Percentiles rank a stretch among this genome's conserved stretches.
Conservation (phyloP, 2,797 vertebrate species). For the Phalloptychus januarius region DNA sequence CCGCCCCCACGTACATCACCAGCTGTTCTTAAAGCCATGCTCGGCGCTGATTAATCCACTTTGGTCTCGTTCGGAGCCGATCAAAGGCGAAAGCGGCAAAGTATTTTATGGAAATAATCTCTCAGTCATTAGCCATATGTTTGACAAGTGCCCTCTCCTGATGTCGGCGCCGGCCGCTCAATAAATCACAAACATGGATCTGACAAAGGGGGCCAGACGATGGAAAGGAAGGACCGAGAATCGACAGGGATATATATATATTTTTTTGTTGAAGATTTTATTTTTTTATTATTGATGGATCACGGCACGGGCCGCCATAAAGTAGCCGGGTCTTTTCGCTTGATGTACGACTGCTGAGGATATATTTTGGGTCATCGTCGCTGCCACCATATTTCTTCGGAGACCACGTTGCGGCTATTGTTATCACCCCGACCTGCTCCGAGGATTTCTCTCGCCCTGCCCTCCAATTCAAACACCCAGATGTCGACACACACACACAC, state of each 20-base stretch:
- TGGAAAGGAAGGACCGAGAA: constrained; percentile 62
- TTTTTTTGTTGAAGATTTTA: too few relatives aligned
- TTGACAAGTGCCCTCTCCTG: constrained; percentile 74
- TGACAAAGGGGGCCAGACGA: constrained; percentile 64
- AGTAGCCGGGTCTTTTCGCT: constrained; percentile 44
- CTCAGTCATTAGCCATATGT: constrained; percentile 80
- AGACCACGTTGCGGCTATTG: constrained; percentile 57
- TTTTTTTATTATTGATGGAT: constrained; percentile 67
- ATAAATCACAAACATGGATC: constrained; percentile 75
- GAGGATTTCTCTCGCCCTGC: constrained; percentile 30
- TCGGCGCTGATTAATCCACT: constrained; percentile 65
- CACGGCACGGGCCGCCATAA: constrained; percentile 56
- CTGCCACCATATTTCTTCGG: constrained; percentile 60
- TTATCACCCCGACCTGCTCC: constrained; percentile 69
- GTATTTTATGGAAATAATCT: constrained; percentile 72
- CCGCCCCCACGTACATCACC: constrained; percentile 46
- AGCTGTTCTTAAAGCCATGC: constrained; percentile 63
- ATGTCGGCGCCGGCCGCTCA: constrained; percentile 57
- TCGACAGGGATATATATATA: constrained; percentile 47
- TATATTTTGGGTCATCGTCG: constrained; percentile 75
- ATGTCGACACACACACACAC: constrained; percentile 53
- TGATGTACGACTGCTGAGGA: constrained; percentile 71
- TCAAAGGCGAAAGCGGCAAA: constrained; percentile 73
- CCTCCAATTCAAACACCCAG: constrained; percentile 46
- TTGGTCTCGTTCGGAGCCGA: constrained; percentile 63